Percentiles rank a stretch among this genome's conserved stretches.
Conservation (phyloP, 2,888 invertebrate species). For the Chymomyza fuscimana region DNA sequence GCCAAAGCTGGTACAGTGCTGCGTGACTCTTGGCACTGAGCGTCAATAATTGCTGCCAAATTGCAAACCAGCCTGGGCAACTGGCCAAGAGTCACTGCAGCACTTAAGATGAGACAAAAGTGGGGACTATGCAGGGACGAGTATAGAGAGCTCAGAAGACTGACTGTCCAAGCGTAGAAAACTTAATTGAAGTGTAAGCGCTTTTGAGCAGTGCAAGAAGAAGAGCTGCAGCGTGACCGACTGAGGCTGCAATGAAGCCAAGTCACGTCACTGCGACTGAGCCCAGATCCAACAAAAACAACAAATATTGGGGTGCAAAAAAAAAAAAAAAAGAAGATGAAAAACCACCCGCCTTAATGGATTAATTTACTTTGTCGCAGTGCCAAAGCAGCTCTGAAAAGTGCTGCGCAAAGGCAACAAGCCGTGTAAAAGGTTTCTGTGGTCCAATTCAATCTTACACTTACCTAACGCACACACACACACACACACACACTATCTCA, state of each 20-base stretch:
- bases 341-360: conserved; percentile 51
- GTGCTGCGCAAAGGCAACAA: conserved; percentile 40
- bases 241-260: conserved; percentile 30
- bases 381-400: conserved; percentile 35
- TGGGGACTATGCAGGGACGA: neutral
- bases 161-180: conserved; percentile 20
- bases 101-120: too few relatives aligned
- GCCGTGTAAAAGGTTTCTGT: conserved; percentile 68
- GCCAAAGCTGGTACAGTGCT: conserved; percentile 16
- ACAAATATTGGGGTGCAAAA: conserved; percentile 1
- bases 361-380: conserved; percentile 71
- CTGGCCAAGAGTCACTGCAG: conserved; percentile 36
- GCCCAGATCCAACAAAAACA: conserved; percentile 29
- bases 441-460: conserved; percentile 31
- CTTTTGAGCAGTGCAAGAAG: conserved; percentile 48
- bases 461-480: neutral
- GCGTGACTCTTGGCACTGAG: conserved; percentile 59
- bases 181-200: conserved; percentile 71
- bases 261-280: conserved; percentile 56
- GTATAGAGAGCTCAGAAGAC: neutral
- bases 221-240: neutral
- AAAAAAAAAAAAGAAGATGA: conserved; percentile 2
- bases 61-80: conserved; percentile 54
- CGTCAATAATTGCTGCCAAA: conserved; percentile 73
- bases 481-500: neutral